Evolutionary conservation across 1,140 invertebrate genomes (phyloP).

Genomic region (Cataglyphis hispanica): DNA sequence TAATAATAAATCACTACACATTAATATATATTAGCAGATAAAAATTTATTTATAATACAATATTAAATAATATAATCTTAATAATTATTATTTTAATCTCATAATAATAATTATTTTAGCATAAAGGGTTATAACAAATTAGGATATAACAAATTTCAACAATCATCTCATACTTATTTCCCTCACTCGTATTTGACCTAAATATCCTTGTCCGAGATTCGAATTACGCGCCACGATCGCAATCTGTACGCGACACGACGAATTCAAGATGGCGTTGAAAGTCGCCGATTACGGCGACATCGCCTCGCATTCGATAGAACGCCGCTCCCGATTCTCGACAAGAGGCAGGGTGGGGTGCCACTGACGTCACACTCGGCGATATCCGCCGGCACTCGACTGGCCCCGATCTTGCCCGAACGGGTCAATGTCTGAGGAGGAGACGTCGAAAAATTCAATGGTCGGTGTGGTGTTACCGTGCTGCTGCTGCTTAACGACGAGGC

Average conservation of each 20-base stretch:
- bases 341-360: slow-evolving; percentile 69
- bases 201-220: not conserved
- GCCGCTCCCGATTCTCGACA: slow-evolving; percentile 28
- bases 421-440: slow-evolving; percentile 90
- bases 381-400: slow-evolving; percentile 87
- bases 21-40: too few relatives aligned
- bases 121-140: too few relatives aligned
- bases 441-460: slow-evolving; percentile 89
- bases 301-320: not conserved
- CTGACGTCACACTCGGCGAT: slow-evolving; percentile 87
- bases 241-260: not conserved
- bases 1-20: too few relatives aligned
- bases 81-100: too few relatives aligned
- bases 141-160: too few relatives aligned
- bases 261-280: not conserved
- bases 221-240: not conserved
- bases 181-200: too few relatives aligned
- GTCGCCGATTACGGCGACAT: slow-evolving; percentile 14
- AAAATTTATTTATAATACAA: too few relatives aligned
- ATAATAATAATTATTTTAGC: too few relatives aligned
- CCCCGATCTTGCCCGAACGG: slow-evolving; percentile 88
- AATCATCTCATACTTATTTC: too few relatives aligned
- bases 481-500: slow-evolving; percentile 54
- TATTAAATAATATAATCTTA: too few relatives aligned
- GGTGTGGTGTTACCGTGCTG: slow-evolving; percentile 85